phyloP scores from a whole-genome alignment of 2,113 vertebrate species.

The Cyanoderma ruficeps region DNA sequence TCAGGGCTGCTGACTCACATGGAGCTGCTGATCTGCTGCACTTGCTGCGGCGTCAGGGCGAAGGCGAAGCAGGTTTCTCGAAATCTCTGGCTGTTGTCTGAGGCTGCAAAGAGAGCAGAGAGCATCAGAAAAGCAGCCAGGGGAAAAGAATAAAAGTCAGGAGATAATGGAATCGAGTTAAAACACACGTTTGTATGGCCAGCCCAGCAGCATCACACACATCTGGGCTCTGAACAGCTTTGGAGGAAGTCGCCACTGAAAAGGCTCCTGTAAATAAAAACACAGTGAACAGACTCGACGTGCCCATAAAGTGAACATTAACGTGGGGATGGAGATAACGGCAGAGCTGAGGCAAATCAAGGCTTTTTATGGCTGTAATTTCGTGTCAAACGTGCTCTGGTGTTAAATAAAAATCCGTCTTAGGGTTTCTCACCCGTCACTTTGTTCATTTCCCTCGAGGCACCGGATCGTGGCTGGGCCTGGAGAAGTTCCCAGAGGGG shows the following conservation, averaged over 20 bases:
- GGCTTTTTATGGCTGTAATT: neutral
- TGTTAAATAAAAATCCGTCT: neutral
- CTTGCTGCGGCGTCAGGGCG: constrained; percentile 96
- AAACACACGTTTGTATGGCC: neutral
- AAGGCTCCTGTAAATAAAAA: constrained; percentile 4
- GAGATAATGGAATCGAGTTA: too few species aligned
- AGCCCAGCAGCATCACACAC: neutral
- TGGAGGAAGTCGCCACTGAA: neutral
- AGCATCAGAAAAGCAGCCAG: constrained; percentile 3
- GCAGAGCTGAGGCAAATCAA: neutral
- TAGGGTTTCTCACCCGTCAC: neutral
- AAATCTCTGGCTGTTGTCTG: constrained; percentile 97
- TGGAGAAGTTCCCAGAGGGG: neutral
- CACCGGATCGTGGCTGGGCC: neutral
- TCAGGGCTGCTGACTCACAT: constrained; percentile 78
- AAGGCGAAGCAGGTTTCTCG: constrained; percentile 99
- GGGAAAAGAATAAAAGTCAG: too few species aligned
- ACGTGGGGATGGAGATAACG: neutral
- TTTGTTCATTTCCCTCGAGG: neutral
- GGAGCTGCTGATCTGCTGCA: constrained; percentile 98
- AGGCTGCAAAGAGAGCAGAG: constrained; percentile 80
- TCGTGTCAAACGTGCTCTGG: neutral
- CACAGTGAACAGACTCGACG: neutral
- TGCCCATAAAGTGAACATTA: neutral
- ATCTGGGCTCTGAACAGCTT: neutral